Percentiles rank a stretch among this genome's conserved stretches.
Conservation (phyloP, 2,888 invertebrate species). For the Hesperia comma region DNA sequence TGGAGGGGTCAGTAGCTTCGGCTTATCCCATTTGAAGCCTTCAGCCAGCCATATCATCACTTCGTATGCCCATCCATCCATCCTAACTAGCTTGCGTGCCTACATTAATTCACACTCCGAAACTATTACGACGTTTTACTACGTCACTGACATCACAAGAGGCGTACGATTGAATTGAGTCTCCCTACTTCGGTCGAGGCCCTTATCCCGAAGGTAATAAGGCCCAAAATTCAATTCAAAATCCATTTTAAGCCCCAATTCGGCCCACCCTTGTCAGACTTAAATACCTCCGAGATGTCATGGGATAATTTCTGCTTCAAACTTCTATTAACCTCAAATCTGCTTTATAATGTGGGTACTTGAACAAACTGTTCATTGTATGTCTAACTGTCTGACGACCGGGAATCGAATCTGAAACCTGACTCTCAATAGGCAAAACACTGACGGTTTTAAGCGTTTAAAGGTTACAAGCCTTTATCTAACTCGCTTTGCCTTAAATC, state of each 20-base stretch:
- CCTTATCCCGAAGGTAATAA: slow-evolving; percentile 27
- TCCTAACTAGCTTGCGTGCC: background rate
- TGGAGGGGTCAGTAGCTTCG: too few species aligned
- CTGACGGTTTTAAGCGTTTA: too few species aligned
- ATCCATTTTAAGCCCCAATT: slow-evolving; percentile 23
- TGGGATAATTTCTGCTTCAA: slow-evolving; percentile 17
- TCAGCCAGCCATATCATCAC: background rate
- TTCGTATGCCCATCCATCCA: background rate
- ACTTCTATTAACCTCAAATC: slow-evolving; percentile 1
- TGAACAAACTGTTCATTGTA: too few species aligned
- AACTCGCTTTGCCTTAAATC: background rate
- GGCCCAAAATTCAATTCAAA: slow-evolving; percentile 31
- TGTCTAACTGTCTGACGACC: too few species aligned
- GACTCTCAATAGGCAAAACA: too few species aligned
- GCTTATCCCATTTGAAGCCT: too few species aligned
- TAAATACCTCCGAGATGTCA: slow-evolving; percentile 32
- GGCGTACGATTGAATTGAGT: slow-evolving; percentile 25
- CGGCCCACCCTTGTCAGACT: slow-evolving; percentile 30
- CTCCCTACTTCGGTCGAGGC: slow-evolving; percentile 3
- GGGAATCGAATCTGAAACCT: too few species aligned
- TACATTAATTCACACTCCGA: slow-evolving; percentile 16
- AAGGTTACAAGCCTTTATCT: too few species aligned
- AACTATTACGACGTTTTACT: slow-evolving; percentile 8
- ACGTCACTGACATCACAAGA: slow-evolving; percentile 9
- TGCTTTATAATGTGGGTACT: background rate